Percentiles rank a stretch among this genome's conserved stretches.
Conservation (phyloP, 2,113 vertebrate species). For the Gorsachius goisagi region DNA sequence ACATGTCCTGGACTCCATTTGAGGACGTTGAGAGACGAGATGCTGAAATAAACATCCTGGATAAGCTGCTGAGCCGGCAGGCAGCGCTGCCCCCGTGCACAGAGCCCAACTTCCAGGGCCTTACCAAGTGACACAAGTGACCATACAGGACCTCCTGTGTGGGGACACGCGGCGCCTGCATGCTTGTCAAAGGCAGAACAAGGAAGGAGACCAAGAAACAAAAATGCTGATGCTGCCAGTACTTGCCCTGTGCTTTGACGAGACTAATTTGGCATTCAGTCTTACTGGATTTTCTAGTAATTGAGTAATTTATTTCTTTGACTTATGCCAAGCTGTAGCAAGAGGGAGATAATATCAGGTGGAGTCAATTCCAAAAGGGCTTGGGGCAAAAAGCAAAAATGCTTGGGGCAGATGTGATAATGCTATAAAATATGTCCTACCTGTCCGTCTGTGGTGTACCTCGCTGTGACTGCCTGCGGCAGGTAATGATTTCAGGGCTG, state of each 20-base stretch:
- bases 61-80: constrained; percentile 86
- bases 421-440: not conserved
- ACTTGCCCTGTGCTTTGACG: not conserved
- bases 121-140: constrained; percentile 67
- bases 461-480: not conserved
- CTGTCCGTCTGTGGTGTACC: not conserved
- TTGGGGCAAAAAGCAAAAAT: not conserved
- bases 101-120: constrained; percentile 82
- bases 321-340: not conserved
- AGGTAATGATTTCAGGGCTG: not conserved
- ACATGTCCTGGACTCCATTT: constrained; percentile 92
- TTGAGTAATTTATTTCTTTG: not conserved
- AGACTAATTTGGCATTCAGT: not conserved
- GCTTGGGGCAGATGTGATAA: not conserved
- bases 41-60: constrained; percentile 80
- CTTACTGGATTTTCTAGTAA: constrained; percentile 2
- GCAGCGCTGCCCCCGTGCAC: constrained; percentile 64
- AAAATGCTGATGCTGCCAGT: not conserved
- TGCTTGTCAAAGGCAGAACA: not conserved
- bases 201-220: not conserved
- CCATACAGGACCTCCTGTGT: accelerated
- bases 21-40: constrained; percentile 86
- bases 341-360: not conserved
- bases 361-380: not conserved
- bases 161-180: accelerated